Evolutionary conservation across 64 coral and sea anemone genomes (phyloP), one percentile per base, ranked within the genome.

Genomic region (Montipora efflorescens): DNA sequence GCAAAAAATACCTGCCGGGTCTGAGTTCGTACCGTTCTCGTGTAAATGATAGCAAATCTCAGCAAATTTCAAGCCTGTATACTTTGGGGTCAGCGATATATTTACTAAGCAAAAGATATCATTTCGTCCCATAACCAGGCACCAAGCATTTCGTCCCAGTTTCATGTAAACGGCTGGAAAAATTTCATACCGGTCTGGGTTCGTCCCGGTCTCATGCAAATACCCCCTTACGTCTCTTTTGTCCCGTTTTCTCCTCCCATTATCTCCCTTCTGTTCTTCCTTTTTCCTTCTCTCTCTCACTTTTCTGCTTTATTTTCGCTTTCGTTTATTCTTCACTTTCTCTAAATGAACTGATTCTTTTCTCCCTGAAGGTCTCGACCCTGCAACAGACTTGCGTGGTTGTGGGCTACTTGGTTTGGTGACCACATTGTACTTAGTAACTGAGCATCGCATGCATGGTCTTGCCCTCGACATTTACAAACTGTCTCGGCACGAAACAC

Each of bases 401-500:
- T 98, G 97, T 86, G 97, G 97, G 75, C 92, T 98, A 77, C 94
- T 98, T 50, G 97, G 97, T 11, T 76, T 98, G 19, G 66, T 96
- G 90, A 96, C 92, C 19, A 88, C 93, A 15, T 75, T 98, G 14
- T 91, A 92, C 66, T 61, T 98, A 25, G 97, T 98, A 22, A 98
- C 97, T 28, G 94, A 98, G 20, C 59, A 81, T 51, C 91, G 84
- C 3, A 89, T 90, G 43, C 97, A 98, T 85, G 74, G 79, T 48
- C 91, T 98, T n/a, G 97, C 97, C 44, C 74, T 94, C 6, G 92
- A 98, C 36, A 98, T 98, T 44, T 98, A 96, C 78, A 95, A 95
- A 64, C 89, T 98, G 8, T 98, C 97, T 59, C 97, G 94, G n/a
- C 97, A 98, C 57, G 97, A 98, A 48, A 96, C 97, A 62, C 97